Evolutionary conservation across 2,888 invertebrate genomes (phyloP), one percentile per base, ranked within the genome.

Genomic region (Deilephila elpenor): DNA sequence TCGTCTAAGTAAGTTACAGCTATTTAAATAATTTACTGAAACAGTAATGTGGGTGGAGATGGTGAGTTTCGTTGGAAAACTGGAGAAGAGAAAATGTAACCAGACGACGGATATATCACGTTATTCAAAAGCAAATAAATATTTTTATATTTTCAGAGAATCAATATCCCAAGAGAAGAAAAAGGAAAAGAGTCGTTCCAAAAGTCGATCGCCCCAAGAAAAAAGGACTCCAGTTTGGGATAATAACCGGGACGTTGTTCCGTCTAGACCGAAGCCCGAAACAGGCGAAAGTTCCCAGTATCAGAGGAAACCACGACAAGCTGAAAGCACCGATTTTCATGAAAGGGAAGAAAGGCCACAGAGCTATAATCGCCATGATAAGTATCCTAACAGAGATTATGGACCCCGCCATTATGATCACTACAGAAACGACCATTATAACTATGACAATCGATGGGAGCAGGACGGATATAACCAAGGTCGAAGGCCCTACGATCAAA

Each of bases 181-280:
- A 86, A 6, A 83, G 85, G 0, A 80, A 74, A 75, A 83, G 80
- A 90, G 88, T 71, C 82, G 83, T 34, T 91, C 93, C 0, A 88
- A 88, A 70, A 92, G 91, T 67, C 82, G 80, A 0, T 88, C 93
- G 3, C 92, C 89, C 0, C 77, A 73, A 44, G 85, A 84, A 8
- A 84, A 84, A 71, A 88, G 87, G 1, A 84, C 88, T 60, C 89
- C 91, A 1, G 87, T 89, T 2, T 90, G 91, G 91, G 92, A 91
- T 72, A 78, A 79, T 0, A 81, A 82, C 75, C 81, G 83, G 64
- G 84, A 86, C 4, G 75, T 79, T 11, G 76, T 83, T 7, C 82
- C 88, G 0, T 82, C 78, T 14, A 86, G 83, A 74, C 75, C 82
- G 3, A 84, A 81, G 75, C 73, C 79, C 1, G 87, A 89, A 61